Evolutionary conservation across 2,888 invertebrate genomes (phyloP).

Genomic region (Monoplex corrugatus): DNA sequence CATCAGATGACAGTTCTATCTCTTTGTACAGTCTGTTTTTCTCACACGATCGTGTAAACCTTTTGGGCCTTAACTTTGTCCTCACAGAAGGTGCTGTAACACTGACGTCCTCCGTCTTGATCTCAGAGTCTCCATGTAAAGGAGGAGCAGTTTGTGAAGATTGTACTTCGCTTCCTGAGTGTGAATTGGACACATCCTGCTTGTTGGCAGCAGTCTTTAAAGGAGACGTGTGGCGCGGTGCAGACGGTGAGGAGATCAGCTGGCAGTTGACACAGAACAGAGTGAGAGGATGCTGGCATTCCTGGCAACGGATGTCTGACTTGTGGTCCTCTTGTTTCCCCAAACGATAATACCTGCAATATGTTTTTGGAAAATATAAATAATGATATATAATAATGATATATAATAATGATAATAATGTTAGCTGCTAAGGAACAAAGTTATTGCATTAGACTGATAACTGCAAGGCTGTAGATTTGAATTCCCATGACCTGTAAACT

Average conservation of each 20-base stretch:
- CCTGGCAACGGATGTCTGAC: constrained; percentile 30
- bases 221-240: background rate
- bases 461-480: too few relatives aligned
- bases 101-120: background rate
- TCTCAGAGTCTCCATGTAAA: background rate
- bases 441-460: too few relatives aligned
- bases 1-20: background rate
- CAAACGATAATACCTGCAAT: background rate
- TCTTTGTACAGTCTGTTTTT: background rate
- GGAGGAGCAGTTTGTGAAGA: background rate
- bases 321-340: constrained; percentile 16
- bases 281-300: constrained; percentile 21
- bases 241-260: background rate
- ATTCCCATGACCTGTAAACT: too few relatives aligned
- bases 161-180: background rate
- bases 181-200: too few relatives aligned
- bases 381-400: background rate
- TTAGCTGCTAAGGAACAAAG: too few relatives aligned
- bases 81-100: background rate
- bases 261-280: constrained; percentile 37
- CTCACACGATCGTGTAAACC: background rate
- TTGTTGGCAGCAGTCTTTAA: background rate
- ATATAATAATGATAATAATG: background rate
- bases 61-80: background rate
- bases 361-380: too few relatives aligned